A percentile compares a stretch with the other conserved stretches of the same genome.
phyloP scores from a whole-genome alignment of 2,797 vertebrate species.

The Amniataba percoides region DNA sequence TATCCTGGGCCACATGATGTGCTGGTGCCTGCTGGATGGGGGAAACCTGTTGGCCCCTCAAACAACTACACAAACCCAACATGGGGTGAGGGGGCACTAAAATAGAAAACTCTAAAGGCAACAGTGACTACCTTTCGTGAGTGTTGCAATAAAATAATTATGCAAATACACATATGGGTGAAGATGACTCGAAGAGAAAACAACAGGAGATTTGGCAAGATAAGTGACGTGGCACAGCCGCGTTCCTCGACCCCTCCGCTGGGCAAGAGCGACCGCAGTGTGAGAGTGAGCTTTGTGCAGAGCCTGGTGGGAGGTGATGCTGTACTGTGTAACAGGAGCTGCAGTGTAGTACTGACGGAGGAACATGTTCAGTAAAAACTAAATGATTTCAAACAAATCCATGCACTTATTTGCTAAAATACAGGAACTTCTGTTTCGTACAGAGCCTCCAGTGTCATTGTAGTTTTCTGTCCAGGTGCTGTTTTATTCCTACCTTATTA shows the following conservation, averaged over 20 bases:
- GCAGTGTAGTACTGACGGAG: constrained; percentile 48
- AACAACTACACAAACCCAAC: constrained; percentile 51
- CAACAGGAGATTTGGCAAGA: constrained; percentile 44
- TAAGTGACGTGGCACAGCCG: constrained; percentile 17
- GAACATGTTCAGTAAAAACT: constrained; percentile 42
- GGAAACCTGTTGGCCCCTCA: constrained; percentile 45
- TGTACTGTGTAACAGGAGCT: constrained; percentile 56
- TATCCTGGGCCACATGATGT: constrained; percentile 99
- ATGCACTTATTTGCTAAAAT: constrained; percentile 83
- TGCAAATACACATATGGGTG: constrained; percentile 49
- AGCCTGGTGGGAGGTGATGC: constrained; percentile 39
- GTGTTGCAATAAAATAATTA: constrained; percentile 67
- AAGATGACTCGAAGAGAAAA: constrained; percentile 36
- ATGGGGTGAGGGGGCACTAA: constrained; percentile 56
- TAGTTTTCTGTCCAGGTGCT: constrained; percentile 70
- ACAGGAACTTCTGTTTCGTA: constrained; percentile 73
- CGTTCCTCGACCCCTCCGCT: constrained; percentile 35
- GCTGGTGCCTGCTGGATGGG: constrained; percentile 49
- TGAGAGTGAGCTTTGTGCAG: constrained; percentile 29
- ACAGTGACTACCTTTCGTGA: constrained; percentile 75
- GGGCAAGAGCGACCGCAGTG: constrained; percentile 26
- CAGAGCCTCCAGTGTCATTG: constrained; percentile 64
- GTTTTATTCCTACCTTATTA: constrained; percentile 73
- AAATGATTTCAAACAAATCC: constrained; percentile 64
- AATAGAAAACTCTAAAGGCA: constrained; percentile 66